phyloP scores from a whole-genome alignment of 2,888 invertebrate genomes.

The Volucella bombylans region DNA sequence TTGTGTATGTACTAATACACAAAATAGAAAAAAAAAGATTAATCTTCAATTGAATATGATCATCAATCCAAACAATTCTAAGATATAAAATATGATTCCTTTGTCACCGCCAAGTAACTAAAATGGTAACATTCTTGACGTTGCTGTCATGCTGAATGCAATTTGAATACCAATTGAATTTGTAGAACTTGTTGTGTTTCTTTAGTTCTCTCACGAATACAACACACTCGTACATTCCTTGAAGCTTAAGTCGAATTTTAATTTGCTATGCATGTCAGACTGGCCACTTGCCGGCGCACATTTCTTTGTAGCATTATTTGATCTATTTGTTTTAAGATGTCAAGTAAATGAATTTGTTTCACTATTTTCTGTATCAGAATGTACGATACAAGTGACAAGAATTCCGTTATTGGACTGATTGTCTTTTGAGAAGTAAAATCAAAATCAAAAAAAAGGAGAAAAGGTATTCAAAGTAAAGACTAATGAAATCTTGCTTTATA shows the following conservation, averaged over 20 bases:
- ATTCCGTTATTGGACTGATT: slow-evolving; percentile 23
- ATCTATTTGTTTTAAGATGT: slow-evolving; percentile 15
- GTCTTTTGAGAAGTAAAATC: slow-evolving; percentile 1
- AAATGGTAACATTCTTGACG: slow-evolving; percentile 55
- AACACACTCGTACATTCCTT: slow-evolving; percentile 32
- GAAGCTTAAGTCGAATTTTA: slow-evolving; percentile 42
- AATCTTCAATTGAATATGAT: background rate
- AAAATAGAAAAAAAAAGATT: background rate
- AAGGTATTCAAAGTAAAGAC: too few species aligned
- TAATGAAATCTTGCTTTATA: too few species aligned
- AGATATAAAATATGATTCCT: slow-evolving; percentile 53
- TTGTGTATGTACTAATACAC: background rate
- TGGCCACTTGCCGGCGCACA: slow-evolving; percentile 36
- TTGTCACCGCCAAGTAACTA: slow-evolving; percentile 46
- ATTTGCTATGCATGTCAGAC: slow-evolving; percentile 58
- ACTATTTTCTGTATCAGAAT: slow-evolving; percentile 7
- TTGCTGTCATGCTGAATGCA: slow-evolving; percentile 33
- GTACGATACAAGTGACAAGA: background rate
- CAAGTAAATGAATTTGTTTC: slow-evolving; percentile 1
- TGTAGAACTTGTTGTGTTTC: slow-evolving; percentile 14
- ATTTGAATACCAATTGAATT: slow-evolving; percentile 48
- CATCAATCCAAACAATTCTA: slow-evolving; percentile 6
- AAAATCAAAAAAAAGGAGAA: background rate
- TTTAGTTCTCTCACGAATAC: slow-evolving; percentile 22
- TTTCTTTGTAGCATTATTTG: slow-evolving; percentile 1